phyloP scores from a whole-genome alignment of 2,797 vertebrate genomes.

The Bradypus variegatus region DNA sequence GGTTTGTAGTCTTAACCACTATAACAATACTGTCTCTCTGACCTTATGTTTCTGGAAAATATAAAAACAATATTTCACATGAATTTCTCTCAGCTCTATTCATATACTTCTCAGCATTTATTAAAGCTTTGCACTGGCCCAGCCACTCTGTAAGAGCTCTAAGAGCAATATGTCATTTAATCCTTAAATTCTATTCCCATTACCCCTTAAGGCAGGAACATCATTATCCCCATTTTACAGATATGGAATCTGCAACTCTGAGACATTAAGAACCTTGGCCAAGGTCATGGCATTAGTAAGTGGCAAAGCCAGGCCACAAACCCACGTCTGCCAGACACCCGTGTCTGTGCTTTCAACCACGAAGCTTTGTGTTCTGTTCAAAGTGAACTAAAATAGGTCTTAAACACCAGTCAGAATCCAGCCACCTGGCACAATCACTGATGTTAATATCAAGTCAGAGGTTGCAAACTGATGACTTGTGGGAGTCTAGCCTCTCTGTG shows the following conservation, averaged over 20 bases:
- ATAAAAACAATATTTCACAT: background rate
- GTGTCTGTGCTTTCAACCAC: background rate
- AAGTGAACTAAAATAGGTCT: background rate
- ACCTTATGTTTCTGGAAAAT: background rate
- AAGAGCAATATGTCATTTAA: background rate
- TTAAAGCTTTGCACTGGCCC: background rate
- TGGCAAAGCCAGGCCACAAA: slow-evolving; percentile 26
- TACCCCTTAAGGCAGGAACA: background rate
- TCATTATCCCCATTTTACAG: background rate
- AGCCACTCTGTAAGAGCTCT: background rate
- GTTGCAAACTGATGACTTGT: background rate
- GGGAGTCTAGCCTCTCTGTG: background rate
- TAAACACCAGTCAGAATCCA: background rate
- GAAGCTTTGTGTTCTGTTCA: background rate
- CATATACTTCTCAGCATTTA: background rate
- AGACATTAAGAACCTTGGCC: background rate
- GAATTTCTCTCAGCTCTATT: background rate
- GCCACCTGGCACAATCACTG: background rate
- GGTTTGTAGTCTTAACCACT: background rate
- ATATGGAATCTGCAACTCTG: background rate
- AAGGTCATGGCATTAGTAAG: background rate
- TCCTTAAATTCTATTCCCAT: background rate
- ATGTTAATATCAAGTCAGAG: background rate
- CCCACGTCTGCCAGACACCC: background rate
- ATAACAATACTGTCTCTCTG: background rate